Percentiles rank a stretch among this genome's conserved stretches.
phyloP scores from a whole-genome alignment of 2,888 invertebrate genomes.

The Trichacis sp. region DNA sequence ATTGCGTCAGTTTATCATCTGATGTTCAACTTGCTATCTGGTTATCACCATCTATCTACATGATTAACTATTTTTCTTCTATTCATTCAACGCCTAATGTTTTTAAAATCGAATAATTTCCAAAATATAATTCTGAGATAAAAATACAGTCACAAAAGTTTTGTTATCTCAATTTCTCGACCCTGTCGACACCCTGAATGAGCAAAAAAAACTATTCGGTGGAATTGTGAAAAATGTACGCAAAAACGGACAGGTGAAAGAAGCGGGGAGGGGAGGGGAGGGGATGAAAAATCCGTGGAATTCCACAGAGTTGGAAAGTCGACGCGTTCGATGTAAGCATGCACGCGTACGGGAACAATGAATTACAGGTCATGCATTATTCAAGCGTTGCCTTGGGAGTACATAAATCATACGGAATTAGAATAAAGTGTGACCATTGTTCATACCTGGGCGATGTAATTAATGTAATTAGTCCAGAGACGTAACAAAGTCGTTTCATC shows the following conservation, averaged over 20 bases:
- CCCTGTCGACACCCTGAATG: no score
- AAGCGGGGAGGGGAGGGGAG: constrained; percentile 53
- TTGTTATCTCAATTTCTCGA: no score
- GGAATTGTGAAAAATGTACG: constrained; percentile 8
- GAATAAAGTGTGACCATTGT: not conserved
- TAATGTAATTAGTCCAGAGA: not conserved
- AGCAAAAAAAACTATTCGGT: no score
- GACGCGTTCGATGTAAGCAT: not conserved
- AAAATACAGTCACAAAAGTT: no score
- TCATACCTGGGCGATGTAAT: not conserved
- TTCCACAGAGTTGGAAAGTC: not conserved
- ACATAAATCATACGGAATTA: not conserved
- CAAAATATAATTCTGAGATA: no score
- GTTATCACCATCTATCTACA: no score
- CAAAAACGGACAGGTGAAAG: no score
- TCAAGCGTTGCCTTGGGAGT: not conserved
- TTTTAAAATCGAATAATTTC: no score
- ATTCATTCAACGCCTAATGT: no score
- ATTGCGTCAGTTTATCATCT: no score
- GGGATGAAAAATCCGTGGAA: not conserved
- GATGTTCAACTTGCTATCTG: no score
- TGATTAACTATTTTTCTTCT: no score
- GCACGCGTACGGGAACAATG: not conserved
- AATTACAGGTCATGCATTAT: not conserved
- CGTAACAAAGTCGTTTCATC: not conserved